phyloP scores from a whole-genome alignment of 2,797 vertebrate species.

The Rhynchotus rufescens region DNA sequence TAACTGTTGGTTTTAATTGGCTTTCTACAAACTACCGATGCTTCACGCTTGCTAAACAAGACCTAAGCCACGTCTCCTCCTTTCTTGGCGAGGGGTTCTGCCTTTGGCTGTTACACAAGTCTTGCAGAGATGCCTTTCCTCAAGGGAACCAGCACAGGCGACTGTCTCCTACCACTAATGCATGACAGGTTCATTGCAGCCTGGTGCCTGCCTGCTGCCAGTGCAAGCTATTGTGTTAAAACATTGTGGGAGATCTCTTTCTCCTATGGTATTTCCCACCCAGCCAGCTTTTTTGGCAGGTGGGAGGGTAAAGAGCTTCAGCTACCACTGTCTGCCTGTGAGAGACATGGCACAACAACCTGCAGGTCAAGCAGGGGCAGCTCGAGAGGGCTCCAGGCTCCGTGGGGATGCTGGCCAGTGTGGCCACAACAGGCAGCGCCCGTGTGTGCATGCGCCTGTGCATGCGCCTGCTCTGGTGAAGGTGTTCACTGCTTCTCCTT shows the following conservation, averaged over 20 bases:
- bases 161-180: neutral
- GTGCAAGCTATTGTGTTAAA: neutral
- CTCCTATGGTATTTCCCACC: neutral
- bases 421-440: neutral
- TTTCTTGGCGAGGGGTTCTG: neutral
- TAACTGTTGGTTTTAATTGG: neutral
- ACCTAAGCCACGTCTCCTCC: neutral
- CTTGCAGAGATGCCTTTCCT: neutral
- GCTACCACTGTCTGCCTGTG: neutral
- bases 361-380: neutral
- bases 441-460: no score
- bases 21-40: neutral
- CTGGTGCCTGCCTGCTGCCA: neutral
- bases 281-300: neutral
- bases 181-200: neutral
- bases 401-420: accelerated
- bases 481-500: neutral
- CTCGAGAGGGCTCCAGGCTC: neutral
- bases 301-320: neutral
- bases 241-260: no score
- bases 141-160: neutral
- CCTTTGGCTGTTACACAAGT: neutral
- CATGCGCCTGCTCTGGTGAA: neutral
- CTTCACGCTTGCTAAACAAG: neutral
- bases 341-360: neutral